These are phyloP conservation scores for Melitaea athalia DNA, from an alignment of 2,888 invertebrate genomes.

Conservation along the genomic window DNA sequence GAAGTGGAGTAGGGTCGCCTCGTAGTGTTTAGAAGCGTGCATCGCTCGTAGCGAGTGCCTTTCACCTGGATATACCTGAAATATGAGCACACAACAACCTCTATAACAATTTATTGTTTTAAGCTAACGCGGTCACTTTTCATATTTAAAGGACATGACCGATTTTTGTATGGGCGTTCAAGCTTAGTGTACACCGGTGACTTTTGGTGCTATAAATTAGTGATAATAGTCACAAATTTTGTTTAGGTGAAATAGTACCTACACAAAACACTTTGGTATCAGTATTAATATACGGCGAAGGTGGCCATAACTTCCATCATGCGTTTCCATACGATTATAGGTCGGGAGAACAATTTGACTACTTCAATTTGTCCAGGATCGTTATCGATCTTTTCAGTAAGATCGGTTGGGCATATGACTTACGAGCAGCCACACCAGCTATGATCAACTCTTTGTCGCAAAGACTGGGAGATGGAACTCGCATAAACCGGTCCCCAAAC, in stretches of 20 bases:
- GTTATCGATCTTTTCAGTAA: constrained; percentile 66
- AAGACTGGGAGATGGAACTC: constrained; percentile 67
- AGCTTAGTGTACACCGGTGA: too few species aligned
- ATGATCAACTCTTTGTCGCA: constrained; percentile 70
- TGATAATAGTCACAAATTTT: too few species aligned
- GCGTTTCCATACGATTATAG: constrained; percentile 87
- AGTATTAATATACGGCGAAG: constrained; percentile 83
- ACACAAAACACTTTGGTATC: constrained; percentile 85
- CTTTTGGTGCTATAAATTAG: too few species aligned
- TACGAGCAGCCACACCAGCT: constrained; percentile 68
- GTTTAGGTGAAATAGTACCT: constrained; percentile 81
- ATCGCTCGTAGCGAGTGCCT: constrained; percentile 96
- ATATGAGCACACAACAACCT: background rate
- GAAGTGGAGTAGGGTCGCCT: constrained; percentile 96
- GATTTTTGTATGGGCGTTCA: too few species aligned
- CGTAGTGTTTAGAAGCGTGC: constrained; percentile 98
- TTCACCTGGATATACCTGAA: constrained; percentile 97
- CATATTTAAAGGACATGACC: too few species aligned
- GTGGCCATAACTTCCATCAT: constrained; percentile 91
- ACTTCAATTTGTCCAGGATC: constrained; percentile 66
- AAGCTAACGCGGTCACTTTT: too few species aligned
- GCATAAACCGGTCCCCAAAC: constrained; percentile 63
- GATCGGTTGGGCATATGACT: constrained; percentile 74
- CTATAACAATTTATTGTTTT: too few species aligned
- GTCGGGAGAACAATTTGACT: constrained; percentile 79